Base-by-base conservation (phyloP, 2,797 vertebrate species). In the Staurois parvus region DNA sequence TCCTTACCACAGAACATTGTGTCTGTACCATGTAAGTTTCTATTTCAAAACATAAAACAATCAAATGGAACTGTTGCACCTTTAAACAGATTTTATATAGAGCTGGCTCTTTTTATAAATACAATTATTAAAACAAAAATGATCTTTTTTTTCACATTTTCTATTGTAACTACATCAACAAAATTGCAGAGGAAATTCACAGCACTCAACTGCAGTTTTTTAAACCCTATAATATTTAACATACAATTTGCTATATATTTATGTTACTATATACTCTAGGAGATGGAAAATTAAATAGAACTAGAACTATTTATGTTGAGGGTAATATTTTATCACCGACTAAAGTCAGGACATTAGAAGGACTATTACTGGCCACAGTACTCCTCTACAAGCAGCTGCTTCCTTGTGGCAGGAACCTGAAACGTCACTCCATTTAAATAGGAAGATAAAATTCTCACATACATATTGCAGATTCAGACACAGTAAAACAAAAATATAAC, bases 201-300 rank as follows among this genome's bases (percentile, higher is more conserved):
- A 79, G 81, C 85, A 87, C 85, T 87, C 76, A 75, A 86, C 79
- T 87, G 85, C 85, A 87, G 48, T 59, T 76, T 74, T 73, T 68
- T 74, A 81, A 87, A 87, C 81, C 85, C 59, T 74, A 78, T 86
- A 72, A 86, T 87, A 87, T 75, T 84, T 40, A 87, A 83, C 85
- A 87, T 87, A 83, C 85, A 79, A 69, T 87, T 83, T 87, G 81
- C 81, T 70, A 87, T 87, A 83, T 87, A 78, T 74, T 68, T 69
- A 79, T 84, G 59, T 77, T 70, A 83, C 81, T 87, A 87, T 79
- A 87, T 87, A 87, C 42, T 83, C 45, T 87, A 87, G 74, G 52
- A 82, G 79, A 66, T 78, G 15, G 67, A 83, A 83, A 79, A 78
- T 86, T 72, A 83, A 73, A 79, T 79, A 83, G 68, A 66, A 81